Evolutionary conservation across 2,888 invertebrate species (phyloP).

Genomic region (Lasius platythorax): DNA sequence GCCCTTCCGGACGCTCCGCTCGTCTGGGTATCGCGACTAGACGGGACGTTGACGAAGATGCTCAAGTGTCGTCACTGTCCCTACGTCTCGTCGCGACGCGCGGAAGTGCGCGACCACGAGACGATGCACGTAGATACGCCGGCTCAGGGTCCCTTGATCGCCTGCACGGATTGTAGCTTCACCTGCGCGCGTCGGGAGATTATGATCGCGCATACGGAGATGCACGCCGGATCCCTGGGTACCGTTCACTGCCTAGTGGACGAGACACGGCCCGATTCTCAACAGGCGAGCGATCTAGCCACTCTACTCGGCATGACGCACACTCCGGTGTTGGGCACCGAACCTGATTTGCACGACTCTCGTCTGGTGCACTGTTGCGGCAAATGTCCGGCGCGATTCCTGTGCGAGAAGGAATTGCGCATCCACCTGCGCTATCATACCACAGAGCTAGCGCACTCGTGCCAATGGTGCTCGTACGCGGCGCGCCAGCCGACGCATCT

Average conservation of each 20-base stretch:
- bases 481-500: slow-evolving; percentile 91
- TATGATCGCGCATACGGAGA: slow-evolving; percentile 91
- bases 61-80: slow-evolving; percentile 95
- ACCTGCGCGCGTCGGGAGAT: slow-evolving; percentile 91
- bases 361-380: slow-evolving; percentile 90
- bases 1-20: slow-evolving; percentile 89
- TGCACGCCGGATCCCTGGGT: slow-evolving; percentile 91
- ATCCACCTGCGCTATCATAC: slow-evolving; percentile 92
- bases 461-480: slow-evolving; percentile 92
- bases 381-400: slow-evolving; percentile 94
- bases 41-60: slow-evolving; percentile 92
- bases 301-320: slow-evolving; percentile 78
- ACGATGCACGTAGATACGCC: slow-evolving; percentile 90
- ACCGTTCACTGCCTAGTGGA: slow-evolving; percentile 92
- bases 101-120: slow-evolving; percentile 94
- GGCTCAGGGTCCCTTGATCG: slow-evolving; percentile 87
- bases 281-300: slow-evolving; percentile 80
- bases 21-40: slow-evolving; percentile 91
- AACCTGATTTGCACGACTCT: slow-evolving; percentile 80
- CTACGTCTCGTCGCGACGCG: slow-evolving; percentile 93
- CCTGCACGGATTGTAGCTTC: slow-evolving; percentile 93
- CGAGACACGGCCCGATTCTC: slow-evolving; percentile 87
- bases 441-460: slow-evolving; percentile 89
- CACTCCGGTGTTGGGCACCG: slow-evolving; percentile 77
- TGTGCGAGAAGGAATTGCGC: slow-evolving; percentile 91